phyloP scores from a whole-genome alignment of 1,140 invertebrate species.

The Caenorhabditis briggsae region DNA sequence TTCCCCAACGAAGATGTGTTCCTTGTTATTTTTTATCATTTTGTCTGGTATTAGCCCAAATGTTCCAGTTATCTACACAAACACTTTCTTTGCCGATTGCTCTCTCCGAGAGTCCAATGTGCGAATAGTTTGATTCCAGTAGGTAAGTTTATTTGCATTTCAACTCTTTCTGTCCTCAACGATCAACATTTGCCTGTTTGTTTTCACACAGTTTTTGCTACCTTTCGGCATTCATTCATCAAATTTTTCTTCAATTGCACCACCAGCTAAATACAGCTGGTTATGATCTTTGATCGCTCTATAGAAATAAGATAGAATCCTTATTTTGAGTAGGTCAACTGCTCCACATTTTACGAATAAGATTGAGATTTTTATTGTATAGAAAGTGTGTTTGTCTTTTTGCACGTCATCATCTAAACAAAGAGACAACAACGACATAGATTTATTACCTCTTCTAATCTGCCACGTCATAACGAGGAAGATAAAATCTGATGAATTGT shows the following conservation, averaged over 20 bases:
- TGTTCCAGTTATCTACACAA: conserved; percentile 29
- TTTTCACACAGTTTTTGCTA: conserved; percentile 30
- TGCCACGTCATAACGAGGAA: neutral
- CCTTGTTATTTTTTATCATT: neutral
- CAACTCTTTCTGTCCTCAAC: conserved; percentile 27
- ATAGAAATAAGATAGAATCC: neutral
- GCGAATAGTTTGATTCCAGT: conserved; percentile 37
- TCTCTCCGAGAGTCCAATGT: neutral
- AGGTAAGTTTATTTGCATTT: conserved; percentile 52
- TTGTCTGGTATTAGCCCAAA: neutral
- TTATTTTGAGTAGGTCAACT: neutral
- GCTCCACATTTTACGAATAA: neutral
- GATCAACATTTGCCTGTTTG: conserved; percentile 30
- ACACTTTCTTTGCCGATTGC: neutral
- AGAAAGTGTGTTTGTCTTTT: neutral
- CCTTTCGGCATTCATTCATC: conserved; percentile 45
- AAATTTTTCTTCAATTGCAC: neutral
- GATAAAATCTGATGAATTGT: conserved; percentile 6
- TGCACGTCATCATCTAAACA: conserved; percentile 10
- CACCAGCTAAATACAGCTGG: neutral
- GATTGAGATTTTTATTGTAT: neutral
- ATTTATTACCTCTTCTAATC: neutral
- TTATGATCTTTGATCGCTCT: conserved; percentile 7
- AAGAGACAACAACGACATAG: neutral
- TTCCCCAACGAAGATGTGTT: neutral